Percentiles rank a stretch among this genome's conserved stretches.
Conservation (phyloP, 2,797 vertebrate genomes). For the Parauchenoglanis punctatus region DNA sequence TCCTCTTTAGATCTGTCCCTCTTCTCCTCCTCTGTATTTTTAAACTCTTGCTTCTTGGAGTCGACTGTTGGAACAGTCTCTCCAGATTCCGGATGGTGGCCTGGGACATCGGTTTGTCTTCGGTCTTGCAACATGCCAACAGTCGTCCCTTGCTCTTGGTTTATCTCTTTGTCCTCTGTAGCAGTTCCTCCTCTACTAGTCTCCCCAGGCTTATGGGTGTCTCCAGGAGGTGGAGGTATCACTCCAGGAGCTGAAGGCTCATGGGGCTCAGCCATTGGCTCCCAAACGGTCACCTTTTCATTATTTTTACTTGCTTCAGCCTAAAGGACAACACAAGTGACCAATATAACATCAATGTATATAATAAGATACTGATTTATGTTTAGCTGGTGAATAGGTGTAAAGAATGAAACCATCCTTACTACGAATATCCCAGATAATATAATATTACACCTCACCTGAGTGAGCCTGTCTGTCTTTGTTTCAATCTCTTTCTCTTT, state of each 20-base stretch:
- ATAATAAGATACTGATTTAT: background rate
- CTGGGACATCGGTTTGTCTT: slow-evolving; percentile 21
- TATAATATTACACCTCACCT: slow-evolving; percentile 63
- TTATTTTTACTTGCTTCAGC: slow-evolving; percentile 53
- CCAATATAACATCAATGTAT: background rate
- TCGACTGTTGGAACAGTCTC: slow-evolving; percentile 49
- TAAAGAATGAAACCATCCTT: background rate
- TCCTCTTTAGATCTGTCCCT: slow-evolving; percentile 83
- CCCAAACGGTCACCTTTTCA: slow-evolving; percentile 47
- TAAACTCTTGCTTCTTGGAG: slow-evolving; percentile 51
- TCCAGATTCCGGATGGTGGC: slow-evolving; percentile 27
- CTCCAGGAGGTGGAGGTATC: slow-evolving; percentile 38
- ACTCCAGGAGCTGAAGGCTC: slow-evolving; percentile 44
- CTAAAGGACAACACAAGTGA: slow-evolving; percentile 55
- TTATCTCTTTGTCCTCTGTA: slow-evolving; percentile 35
- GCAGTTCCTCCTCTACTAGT: slow-evolving; percentile 22
- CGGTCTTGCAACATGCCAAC: slow-evolving; percentile 48
- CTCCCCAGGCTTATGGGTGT: slow-evolving; percentile 38
- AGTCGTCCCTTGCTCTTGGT: slow-evolving; percentile 41
- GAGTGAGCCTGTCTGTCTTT: slow-evolving; percentile 52
- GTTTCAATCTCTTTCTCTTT: slow-evolving; percentile 32
- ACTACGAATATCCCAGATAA: background rate
- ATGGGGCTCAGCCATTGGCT: slow-evolving; percentile 36
- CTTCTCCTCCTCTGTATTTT: slow-evolving; percentile 72
- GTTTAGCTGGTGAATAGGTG: background rate